These are phyloP conservation scores for Otolemur crassicaudatus DNA, from an alignment of 2,797 vertebrate genomes.

Conservation along the genomic window DNA sequence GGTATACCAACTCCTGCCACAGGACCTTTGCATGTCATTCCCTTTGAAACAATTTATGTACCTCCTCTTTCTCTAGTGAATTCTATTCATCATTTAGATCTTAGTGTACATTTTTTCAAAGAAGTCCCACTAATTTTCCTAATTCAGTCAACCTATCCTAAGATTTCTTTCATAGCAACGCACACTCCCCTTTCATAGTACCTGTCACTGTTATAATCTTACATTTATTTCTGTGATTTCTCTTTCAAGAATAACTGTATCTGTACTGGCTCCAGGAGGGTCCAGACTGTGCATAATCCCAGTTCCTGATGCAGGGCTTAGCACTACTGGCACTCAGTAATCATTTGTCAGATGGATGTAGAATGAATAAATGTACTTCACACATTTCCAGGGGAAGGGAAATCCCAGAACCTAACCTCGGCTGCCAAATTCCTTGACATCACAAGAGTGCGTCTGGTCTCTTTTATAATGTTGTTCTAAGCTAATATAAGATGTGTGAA, in stretches of 20 bases:
- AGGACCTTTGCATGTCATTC: background rate
- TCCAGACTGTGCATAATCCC: background rate
- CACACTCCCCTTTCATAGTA: background rate
- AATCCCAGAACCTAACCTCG: background rate
- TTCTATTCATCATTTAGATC: background rate
- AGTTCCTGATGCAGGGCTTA: background rate
- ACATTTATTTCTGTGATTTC: background rate
- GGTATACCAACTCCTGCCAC: background rate
- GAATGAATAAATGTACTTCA: background rate
- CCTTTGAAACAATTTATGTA: background rate
- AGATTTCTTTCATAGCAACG: background rate
- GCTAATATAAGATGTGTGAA: conserved; percentile 10
- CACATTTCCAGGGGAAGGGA: background rate
- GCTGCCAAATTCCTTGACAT: background rate
- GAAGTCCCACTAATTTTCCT: background rate
- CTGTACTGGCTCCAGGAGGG: background rate
- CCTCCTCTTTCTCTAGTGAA: background rate
- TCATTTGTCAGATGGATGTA: background rate
- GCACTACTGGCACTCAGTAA: background rate
- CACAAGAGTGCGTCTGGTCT: conserved; percentile 27
- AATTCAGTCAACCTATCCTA: background rate
- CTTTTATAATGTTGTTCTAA: conserved; percentile 51
- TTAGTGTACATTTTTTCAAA: background rate
- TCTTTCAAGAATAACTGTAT: background rate
- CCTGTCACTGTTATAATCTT: background rate